Conservation (phyloP, 2,888 invertebrate genomes). For the Cerceris rybyensis region DNA sequence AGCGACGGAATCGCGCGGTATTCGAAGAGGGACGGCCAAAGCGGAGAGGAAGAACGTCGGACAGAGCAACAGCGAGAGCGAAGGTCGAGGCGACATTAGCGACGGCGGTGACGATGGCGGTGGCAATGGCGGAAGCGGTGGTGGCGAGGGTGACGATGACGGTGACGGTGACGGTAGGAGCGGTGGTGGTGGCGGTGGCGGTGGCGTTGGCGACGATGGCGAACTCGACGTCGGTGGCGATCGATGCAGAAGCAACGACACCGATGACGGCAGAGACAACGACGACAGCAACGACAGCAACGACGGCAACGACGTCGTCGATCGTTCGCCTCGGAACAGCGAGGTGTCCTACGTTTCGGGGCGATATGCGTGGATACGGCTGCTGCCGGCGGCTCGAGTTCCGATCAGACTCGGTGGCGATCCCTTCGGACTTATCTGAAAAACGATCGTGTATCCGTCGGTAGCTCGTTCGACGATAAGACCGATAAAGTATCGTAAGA, state of each 20-base stretch:
- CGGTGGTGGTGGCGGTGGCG: too few species aligned
- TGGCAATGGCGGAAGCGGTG: neutral
- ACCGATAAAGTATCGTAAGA: neutral
- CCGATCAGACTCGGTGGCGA: conserved; percentile 62
- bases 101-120: neutral
- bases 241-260: too few species aligned
- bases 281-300: conserved; percentile 18
- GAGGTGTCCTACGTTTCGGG: conserved; percentile 50
- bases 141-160: conserved; percentile 7
- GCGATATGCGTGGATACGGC: conserved; percentile 61
- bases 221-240: conserved; percentile 27
- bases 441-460: conserved; percentile 6
- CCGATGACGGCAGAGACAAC: conserved; percentile 23
- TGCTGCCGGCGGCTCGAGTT: conserved; percentile 62
- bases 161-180: conserved; percentile 8
- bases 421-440: conserved; percentile 68
- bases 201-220: neutral
- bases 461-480: neutral
- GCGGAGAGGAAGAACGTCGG: conserved; percentile 5
- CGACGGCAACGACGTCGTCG: conserved; percentile 22
- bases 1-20: conserved; percentile 18
- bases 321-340: conserved; percentile 33
- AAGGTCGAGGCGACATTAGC: neutral
- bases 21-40: too few species aligned
- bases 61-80: neutral